phyloP scores from a whole-genome alignment of 2,113 vertebrate genomes.

The Chloropsis hardwickii region DNA sequence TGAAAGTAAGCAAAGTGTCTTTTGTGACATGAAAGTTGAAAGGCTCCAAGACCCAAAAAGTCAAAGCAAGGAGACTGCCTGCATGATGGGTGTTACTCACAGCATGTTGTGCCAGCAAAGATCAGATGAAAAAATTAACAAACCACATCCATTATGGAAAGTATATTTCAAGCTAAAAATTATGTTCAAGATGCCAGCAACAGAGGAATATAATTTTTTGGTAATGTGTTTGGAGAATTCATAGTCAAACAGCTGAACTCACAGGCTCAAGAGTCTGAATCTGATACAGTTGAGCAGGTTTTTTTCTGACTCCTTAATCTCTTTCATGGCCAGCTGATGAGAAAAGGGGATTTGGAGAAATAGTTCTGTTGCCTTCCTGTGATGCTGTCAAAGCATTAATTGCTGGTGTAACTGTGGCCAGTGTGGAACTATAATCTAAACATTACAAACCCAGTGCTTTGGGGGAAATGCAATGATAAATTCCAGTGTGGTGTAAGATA shows the following conservation, averaged over 20 bases:
- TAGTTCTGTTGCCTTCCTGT: background rate
- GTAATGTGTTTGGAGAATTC: background rate
- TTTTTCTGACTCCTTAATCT: background rate
- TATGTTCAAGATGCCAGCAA: background rate
- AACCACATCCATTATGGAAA: background rate
- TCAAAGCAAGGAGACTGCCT: background rate
- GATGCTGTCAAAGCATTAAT: background rate
- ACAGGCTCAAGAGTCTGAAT: background rate
- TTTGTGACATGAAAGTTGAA: background rate
- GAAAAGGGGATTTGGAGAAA: background rate
- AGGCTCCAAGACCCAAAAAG: background rate
- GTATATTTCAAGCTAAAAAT: background rate
- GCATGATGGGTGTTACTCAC: background rate
- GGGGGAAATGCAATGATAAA: background rate
- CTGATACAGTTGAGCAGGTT: background rate
- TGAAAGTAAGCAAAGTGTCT: background rate
- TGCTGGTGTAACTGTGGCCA: background rate
- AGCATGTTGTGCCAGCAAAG: background rate
- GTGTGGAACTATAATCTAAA: background rate
- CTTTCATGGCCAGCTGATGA: background rate
- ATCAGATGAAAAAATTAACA: background rate
- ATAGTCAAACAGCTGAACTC: background rate
- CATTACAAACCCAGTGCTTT: background rate
- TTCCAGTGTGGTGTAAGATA: background rate
- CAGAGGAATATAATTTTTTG: background rate